Evolutionary conservation across 2,113 vertebrate species (phyloP).

Genomic region (Promerops cafer): DNA sequence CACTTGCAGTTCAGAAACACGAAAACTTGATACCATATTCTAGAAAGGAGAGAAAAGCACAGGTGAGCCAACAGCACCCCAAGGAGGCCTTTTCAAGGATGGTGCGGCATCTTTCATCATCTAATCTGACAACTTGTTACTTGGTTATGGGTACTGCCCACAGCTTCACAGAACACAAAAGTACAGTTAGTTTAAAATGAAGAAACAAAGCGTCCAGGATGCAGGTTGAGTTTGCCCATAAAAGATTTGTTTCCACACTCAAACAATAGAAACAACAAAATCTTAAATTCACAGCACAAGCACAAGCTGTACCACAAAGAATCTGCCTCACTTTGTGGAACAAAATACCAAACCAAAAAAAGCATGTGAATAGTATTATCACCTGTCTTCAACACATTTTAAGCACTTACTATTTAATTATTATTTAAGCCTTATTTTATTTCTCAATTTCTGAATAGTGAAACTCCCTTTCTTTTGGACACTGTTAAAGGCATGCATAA

Average conservation of each 20-base stretch:
- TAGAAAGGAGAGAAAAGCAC: conserved; percentile 35
- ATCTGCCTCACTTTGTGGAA: neutral
- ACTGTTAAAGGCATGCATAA: neutral
- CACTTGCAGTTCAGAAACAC: conserved; percentile 86
- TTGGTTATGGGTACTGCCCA: neutral
- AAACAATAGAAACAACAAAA: neutral
- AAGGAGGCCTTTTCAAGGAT: neutral
- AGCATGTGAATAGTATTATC: neutral
- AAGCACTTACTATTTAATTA: too few species aligned
- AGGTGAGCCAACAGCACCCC: neutral
- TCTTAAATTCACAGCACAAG: neutral
- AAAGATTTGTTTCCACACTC: neutral
- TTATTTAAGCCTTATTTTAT: neutral
- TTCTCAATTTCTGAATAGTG: neutral
- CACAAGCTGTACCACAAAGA: neutral
- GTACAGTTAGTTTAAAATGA: neutral
- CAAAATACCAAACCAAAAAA: neutral
- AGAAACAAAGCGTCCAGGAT: neutral
- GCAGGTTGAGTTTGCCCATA: neutral
- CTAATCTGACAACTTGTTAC: neutral
- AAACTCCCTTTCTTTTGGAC: neutral
- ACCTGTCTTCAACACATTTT: neutral
- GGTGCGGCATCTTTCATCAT: neutral
- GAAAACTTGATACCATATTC: conserved; percentile 90
- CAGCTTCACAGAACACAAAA: neutral